Evolutionary conservation across 2,888 invertebrate species (phyloP).

Genomic region (Limnephilus lunatus): DNA sequence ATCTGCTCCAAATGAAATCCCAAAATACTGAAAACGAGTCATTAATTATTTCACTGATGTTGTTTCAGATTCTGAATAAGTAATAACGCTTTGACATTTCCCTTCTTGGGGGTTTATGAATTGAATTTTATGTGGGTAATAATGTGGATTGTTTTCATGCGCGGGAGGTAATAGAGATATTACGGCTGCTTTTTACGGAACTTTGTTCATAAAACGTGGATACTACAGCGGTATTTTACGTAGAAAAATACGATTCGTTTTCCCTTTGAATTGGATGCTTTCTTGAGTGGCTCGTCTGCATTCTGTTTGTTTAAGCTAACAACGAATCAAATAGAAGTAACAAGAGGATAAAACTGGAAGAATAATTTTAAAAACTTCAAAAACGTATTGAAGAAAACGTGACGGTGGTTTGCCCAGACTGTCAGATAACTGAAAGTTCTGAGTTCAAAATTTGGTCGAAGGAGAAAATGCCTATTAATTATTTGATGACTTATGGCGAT

Average conservation of each 20-base stretch:
- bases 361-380: neutral
- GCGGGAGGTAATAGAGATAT: neutral
- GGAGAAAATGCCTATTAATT: neutral
- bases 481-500: neutral
- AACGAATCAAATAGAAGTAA: slow-evolving; percentile 22
- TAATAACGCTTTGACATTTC: slow-evolving; percentile 25
- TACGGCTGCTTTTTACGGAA: neutral
- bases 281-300: neutral
- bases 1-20: slow-evolving; percentile 8
- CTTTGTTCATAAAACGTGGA: neutral
- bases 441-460: neutral
- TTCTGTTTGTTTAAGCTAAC: neutral
- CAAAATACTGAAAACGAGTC: slow-evolving; percentile 31
- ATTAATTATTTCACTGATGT: slow-evolving; percentile 31
- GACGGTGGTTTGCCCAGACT: neutral
- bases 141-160: slow-evolving; percentile 7
- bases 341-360: neutral
- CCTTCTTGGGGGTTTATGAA: slow-evolving; percentile 22
- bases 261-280: neutral
- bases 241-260: neutral
- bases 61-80: slow-evolving; percentile 25
- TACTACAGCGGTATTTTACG: neutral
- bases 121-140: slow-evolving; percentile 32
- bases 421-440: neutral
- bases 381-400: neutral